Evolutionary conservation across 2,888 invertebrate species (phyloP), one percentile per base, ranked within the genome.

Genomic region (Thymelicus lineola): DNA sequence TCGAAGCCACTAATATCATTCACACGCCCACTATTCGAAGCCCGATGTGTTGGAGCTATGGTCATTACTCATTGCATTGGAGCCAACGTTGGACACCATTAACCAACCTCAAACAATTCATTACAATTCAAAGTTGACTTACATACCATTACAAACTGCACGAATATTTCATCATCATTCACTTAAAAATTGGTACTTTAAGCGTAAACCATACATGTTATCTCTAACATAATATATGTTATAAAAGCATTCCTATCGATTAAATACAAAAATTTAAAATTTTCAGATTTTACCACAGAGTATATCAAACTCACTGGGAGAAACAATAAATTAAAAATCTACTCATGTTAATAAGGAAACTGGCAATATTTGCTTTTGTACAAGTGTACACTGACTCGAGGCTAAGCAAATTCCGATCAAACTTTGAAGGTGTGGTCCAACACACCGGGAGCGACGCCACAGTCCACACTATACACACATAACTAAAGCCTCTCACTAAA

Each of bases 401-500:
- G 73, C 75, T 76, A 76, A 72, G 75, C 76, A 73, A 63, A 42
- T 71, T 66, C 50, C n/a, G 69, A 75, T 68, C 68, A 64, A 72
- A 74, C 69, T 72, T 70, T 68, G 70, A 70, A 69, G 65, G 6
- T 20, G 14, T 14, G 14, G 35, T 66, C 66, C 73, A 74, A 70
- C 70, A 72, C 71, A 70, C 53, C 70, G 66, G 74, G 76, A 67
- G 71, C 70, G 71, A 59, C 46, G 57, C 59, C 69, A 59, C 57
- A 53, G 72, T 63, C 75, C 77, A 75, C 73, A 75, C 42, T 28
- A 28, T 3, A 42, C 77, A 72, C 76, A 71, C 81, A 79, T 77
- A 74, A 69, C 75, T 78, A 79, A 86, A 89, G 90, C 90, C 90
- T 90, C 89, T 87, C 82, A 80, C 86, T 84, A 84, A 80, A 60